phyloP scores from a whole-genome alignment of 2,888 invertebrate genomes.

The Congeria kusceri region DNA sequence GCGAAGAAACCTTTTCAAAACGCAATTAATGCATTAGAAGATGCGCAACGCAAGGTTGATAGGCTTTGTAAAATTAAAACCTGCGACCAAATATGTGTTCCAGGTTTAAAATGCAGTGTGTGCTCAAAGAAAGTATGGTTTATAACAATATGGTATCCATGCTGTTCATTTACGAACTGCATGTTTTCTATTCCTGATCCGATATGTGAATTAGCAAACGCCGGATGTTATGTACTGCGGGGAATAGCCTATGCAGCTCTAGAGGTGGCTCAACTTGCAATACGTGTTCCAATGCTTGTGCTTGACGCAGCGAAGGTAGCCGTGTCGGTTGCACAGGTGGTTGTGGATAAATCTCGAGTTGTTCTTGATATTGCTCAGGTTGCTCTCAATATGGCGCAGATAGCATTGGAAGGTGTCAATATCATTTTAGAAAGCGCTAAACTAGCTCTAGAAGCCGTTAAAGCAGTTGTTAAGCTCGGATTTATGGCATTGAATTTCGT shows the following conservation, averaged over 20 bases:
- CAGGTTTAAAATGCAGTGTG: slow-evolving; percentile 7
- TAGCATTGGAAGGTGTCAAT: slow-evolving; percentile 37
- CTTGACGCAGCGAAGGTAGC: slow-evolving; percentile 44
- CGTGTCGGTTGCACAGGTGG: slow-evolving; percentile 47
- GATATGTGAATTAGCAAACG: slow-evolving; percentile 30
- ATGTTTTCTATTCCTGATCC: slow-evolving; percentile 47
- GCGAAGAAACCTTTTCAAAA: slow-evolving; percentile 58
- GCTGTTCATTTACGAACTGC: slow-evolving; percentile 15
- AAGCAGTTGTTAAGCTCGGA: slow-evolving; percentile 26
- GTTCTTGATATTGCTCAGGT: slow-evolving; percentile 28
- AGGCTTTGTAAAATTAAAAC: slow-evolving; percentile 49
- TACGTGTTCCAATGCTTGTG: slow-evolving; percentile 30
- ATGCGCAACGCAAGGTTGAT: slow-evolving; percentile 56
- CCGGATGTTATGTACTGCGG: slow-evolving; percentile 25
- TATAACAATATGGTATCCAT: background rate
- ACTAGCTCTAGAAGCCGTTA: slow-evolving; percentile 36
- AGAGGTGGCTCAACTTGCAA: slow-evolving; percentile 37
- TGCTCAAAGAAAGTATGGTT: background rate
- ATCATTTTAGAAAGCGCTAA: slow-evolving; percentile 32
- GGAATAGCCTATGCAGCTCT: slow-evolving; percentile 34
- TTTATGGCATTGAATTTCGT: slow-evolving; percentile 34
- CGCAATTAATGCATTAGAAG: slow-evolving; percentile 40
- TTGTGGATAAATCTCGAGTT: slow-evolving; percentile 55
- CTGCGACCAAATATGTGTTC: slow-evolving; percentile 14
- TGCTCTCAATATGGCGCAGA: slow-evolving; percentile 42